phyloP scores from a whole-genome alignment of 2,888 invertebrate genomes.

The Leucania comma region DNA sequence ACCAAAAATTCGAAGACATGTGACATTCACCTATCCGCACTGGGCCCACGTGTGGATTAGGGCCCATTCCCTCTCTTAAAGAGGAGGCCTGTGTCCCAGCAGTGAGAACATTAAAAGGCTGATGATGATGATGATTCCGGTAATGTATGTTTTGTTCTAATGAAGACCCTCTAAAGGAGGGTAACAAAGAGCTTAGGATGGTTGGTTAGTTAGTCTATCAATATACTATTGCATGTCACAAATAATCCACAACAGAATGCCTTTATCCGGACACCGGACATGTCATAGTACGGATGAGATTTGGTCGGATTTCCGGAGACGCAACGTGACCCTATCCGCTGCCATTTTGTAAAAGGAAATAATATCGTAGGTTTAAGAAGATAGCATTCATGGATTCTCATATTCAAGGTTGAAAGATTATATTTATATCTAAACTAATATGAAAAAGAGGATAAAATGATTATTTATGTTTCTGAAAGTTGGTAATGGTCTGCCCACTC shows the following conservation, averaged over 20 bases:
- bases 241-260: conserved; percentile 2
- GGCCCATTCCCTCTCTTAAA: too few species aligned
- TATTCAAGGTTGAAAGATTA: background rate
- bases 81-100: too few species aligned
- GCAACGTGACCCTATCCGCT: conserved; percentile 18
- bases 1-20: too few species aligned
- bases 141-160: background rate
- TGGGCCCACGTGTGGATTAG: too few species aligned
- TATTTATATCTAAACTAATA: too few species aligned
- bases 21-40: too few species aligned
- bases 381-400: background rate
- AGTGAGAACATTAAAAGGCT: too few species aligned
- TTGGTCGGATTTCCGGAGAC: conserved; percentile 28
- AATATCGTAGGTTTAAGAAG: background rate
- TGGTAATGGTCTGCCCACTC: too few species aligned
- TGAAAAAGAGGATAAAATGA: too few species aligned
- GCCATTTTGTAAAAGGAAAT: conserved; percentile 16
- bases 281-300: conserved; percentile 13
- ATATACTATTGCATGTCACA: background rate
- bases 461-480: too few species aligned
- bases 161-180: background rate
- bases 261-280: conserved; percentile 38
- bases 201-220: background rate
- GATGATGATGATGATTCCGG: too few species aligned
- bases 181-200: background rate